Percentiles rank a stretch among this genome's conserved stretches.
phyloP scores from a whole-genome alignment of 2,888 invertebrate genomes.

The Megastigmus dorsalis region DNA sequence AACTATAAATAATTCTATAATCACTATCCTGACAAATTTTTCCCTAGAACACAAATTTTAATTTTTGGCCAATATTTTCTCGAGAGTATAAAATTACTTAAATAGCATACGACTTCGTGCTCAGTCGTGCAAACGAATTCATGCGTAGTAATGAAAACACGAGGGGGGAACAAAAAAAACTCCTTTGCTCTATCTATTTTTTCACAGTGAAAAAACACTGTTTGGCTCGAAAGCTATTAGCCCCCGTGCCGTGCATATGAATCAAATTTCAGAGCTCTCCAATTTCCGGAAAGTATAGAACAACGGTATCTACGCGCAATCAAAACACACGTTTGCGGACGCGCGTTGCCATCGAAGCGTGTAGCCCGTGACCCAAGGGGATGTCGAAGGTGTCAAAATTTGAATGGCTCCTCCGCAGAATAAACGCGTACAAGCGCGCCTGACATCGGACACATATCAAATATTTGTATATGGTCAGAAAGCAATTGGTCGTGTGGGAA shows the following conservation, averaged over 20 bases:
- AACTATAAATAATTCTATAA: too few relatives aligned
- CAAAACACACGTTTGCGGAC: constrained; percentile 27
- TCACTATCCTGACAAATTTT: too few relatives aligned
- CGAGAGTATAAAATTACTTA: too few relatives aligned
- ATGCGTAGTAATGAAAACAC: too few relatives aligned
- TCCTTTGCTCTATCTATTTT: too few relatives aligned
- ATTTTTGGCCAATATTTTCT: too few relatives aligned
- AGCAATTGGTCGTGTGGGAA: constrained; percentile 17
- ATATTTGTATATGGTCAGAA: constrained; percentile 22
- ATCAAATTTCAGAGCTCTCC: constrained; percentile 39
- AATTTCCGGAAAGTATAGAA: constrained; percentile 33
- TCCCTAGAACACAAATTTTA: too few relatives aligned
- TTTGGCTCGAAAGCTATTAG: constrained; percentile 14
- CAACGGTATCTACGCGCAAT: not conserved
- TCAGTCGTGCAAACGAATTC: too few relatives aligned
- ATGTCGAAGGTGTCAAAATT: constrained; percentile 39
- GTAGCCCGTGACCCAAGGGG: not conserved
- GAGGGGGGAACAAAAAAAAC: too few relatives aligned
- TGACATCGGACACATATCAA: constrained; percentile 20
- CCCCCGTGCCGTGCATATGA: not conserved
- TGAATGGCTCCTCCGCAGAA: not conserved
- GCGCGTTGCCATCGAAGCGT: not conserved
- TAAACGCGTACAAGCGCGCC: not conserved
- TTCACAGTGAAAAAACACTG: constrained; percentile 6
- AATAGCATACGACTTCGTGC: too few relatives aligned